Evolutionary conservation across 2,888 invertebrate genomes (phyloP).

Genomic region (Athrips mouffetella): DNA sequence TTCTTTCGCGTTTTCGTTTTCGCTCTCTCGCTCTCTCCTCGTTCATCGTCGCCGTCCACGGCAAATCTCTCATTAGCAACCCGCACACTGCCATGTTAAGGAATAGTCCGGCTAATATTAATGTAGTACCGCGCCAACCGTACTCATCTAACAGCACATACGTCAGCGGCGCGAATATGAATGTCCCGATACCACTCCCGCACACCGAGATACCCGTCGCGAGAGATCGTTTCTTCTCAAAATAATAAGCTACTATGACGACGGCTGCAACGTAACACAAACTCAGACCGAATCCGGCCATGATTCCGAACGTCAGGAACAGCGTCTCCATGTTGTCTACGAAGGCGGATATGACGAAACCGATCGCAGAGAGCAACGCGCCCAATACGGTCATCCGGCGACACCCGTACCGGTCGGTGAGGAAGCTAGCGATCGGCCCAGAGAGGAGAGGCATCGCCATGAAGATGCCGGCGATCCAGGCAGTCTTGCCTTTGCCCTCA

Average conservation of each 20-base stretch:
- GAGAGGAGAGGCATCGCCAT: conserved; percentile 94
- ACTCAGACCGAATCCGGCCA: conserved; percentile 91
- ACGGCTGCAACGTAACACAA: conserved; percentile 94
- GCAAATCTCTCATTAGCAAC: conserved; percentile 85
- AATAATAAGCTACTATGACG: conserved; percentile 93
- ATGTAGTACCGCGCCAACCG: conserved; percentile 89
- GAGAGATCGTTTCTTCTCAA: conserved; percentile 89
- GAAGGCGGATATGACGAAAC: conserved; percentile 87
- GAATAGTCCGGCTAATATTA: conserved; percentile 89
- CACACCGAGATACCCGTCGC: conserved; percentile 93
- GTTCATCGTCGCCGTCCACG: conserved; percentile 77
- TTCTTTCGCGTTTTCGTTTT: conserved; percentile 79
- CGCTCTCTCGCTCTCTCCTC: conserved; percentile 81
- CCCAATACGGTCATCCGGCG: conserved; percentile 87
- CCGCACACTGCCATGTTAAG: conserved; percentile 90
- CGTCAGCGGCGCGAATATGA: conserved; percentile 89
- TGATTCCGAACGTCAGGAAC: conserved; percentile 89
- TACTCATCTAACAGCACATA: conserved; percentile 85
- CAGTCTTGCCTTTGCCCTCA: conserved; percentile 90
- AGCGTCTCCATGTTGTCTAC: conserved; percentile 86
- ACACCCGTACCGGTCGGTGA: conserved; percentile 91
- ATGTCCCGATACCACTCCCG: conserved; percentile 93
- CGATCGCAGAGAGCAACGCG: conserved; percentile 84
- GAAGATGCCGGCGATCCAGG: conserved; percentile 93
- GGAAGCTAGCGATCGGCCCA: conserved; percentile 90